These are phyloP conservation scores for Okapia johnstoni DNA, from an alignment of 2,113 vertebrate species.

Conservation along the genomic window DNA sequence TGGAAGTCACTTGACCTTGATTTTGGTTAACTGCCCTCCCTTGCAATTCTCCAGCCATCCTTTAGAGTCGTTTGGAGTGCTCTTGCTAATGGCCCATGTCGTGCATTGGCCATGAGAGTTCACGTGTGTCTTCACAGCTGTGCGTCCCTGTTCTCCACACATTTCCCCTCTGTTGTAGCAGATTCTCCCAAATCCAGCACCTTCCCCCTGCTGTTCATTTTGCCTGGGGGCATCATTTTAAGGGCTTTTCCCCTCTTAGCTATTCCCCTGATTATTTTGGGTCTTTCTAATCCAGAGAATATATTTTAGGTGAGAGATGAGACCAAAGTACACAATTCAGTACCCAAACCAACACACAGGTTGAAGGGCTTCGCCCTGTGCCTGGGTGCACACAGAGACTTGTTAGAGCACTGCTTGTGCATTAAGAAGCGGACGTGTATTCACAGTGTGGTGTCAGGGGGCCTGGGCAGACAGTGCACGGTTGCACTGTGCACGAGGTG, in stretches of 20 bases:
- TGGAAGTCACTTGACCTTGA: neutral
- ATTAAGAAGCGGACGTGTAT: accelerated
- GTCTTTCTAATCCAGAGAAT: neutral
- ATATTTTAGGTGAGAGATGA: neutral
- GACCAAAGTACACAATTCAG: neutral
- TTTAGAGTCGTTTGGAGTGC: neutral
- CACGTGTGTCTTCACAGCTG: neutral
- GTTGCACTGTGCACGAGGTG: accelerated
- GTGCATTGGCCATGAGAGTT: neutral
- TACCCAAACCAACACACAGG: neutral
- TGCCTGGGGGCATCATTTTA: neutral
- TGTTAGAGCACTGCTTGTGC: accelerated
- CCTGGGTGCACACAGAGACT: too few species aligned
- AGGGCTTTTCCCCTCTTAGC: neutral
- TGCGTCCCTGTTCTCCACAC: neutral
- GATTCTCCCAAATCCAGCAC: neutral
- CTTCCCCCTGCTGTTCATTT: neutral
- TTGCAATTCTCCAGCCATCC: neutral
- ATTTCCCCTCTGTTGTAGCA: too few species aligned
- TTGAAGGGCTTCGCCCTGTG: neutral
- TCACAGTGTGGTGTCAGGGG: accelerated
- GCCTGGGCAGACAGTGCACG: neutral
- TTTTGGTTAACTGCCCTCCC: neutral
- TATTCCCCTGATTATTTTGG: neutral
- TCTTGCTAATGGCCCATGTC: neutral